Conservation (phyloP, 2,797 vertebrate genomes). For the Ammospiza maritima region DNA sequence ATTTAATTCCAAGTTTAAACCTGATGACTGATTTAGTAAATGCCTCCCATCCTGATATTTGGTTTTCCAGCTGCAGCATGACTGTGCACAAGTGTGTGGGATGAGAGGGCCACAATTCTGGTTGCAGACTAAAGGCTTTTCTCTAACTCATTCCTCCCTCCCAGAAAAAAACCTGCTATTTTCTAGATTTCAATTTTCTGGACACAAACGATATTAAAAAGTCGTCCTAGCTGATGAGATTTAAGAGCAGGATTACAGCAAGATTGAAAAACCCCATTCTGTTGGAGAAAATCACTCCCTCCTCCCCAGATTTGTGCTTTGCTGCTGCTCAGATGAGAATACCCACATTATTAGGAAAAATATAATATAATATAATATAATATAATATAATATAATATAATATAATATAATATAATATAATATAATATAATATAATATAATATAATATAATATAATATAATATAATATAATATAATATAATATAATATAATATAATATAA, state of each 20-base stretch:
- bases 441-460: too few species aligned
- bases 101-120: background rate
- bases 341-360: too few species aligned
- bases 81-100: background rate
- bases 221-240: background rate
- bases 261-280: conserved; percentile 17
- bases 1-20: background rate
- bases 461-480: too few species aligned
- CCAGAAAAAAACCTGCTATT: background rate
- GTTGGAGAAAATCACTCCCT: background rate
- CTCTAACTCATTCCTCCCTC: background rate
- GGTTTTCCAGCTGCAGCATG: background rate
- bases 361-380: too few species aligned
- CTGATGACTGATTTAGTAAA: background rate
- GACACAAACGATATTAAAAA: background rate
- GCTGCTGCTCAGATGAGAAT: conserved; percentile 8
- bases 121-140: background rate
- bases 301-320: background rate
- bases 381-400: too few species aligned
- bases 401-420: too few species aligned
- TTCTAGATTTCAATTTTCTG: background rate
- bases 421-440: too few species aligned
- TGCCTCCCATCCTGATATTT: background rate
- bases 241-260: conserved; percentile 12
- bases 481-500: too few species aligned